These are phyloP conservation scores for Calliphora vicina DNA, from an alignment of 1,140 invertebrate genomes.

Conservation along the genomic window DNA sequence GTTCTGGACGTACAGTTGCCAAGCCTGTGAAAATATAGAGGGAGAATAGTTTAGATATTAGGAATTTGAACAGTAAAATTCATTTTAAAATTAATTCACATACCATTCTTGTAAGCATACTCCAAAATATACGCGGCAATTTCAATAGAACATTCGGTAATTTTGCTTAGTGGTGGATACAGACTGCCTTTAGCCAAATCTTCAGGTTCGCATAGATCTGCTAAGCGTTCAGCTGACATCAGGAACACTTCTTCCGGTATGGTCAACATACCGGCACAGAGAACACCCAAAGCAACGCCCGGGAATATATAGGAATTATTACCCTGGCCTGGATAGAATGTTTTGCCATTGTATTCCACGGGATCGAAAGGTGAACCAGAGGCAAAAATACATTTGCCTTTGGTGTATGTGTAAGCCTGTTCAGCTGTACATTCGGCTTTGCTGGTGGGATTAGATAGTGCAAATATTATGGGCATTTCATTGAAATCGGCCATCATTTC, in stretches of 20 bases:
- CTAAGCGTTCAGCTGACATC: conserved; percentile 83
- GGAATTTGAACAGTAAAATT: not conserved
- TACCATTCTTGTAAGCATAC: conserved; percentile 88
- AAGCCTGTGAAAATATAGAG: conserved; percentile 67
- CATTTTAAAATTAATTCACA: conserved; percentile 38
- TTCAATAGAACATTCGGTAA: conserved; percentile 86
- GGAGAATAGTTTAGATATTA: not conserved
- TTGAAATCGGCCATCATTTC: conserved; percentile 73
- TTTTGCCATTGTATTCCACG: conserved; percentile 79
- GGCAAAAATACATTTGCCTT: conserved; percentile 82
- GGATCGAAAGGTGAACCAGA: conserved; percentile 92
- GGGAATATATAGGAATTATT: conserved; percentile 99
- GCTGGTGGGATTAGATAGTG: conserved; percentile 95
- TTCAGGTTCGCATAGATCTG: conserved; percentile 81
- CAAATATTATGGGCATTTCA: conserved; percentile 83
- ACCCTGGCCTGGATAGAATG: conserved; percentile 87
- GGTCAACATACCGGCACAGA: conserved; percentile 81
- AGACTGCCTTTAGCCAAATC: conserved; percentile 89
- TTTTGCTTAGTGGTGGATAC: conserved; percentile 91
- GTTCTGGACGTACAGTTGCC: conserved; percentile 81
- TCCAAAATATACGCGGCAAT: conserved; percentile 88
- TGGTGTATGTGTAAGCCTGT: conserved; percentile 84
- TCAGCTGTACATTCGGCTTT: conserved; percentile 98
- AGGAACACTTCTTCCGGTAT: conserved; percentile 92
- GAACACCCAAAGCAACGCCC: conserved; percentile 87